A percentile compares a stretch with the other conserved stretches of the same genome.
Evolutionary conservation across 2,113 vertebrate species (phyloP).

Genomic region (Psittacara wagleri): DNA sequence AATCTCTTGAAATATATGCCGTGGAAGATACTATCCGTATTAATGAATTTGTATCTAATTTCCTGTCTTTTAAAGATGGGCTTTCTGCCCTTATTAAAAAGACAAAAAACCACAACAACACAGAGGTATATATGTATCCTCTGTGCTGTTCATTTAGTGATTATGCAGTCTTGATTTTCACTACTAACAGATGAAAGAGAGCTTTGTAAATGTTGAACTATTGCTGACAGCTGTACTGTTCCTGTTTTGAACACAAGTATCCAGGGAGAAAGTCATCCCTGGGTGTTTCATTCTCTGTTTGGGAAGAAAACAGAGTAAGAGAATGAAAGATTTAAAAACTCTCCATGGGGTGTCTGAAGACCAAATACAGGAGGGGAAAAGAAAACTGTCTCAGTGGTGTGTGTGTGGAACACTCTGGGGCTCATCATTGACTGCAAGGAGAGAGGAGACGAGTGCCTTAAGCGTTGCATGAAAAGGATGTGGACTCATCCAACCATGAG

Average conservation of each 20-base stretch:
- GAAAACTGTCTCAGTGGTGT: neutral
- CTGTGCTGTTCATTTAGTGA: neutral
- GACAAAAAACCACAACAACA: no score
- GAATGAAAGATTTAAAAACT: neutral
- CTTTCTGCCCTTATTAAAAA: neutral
- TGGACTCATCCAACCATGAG: neutral
- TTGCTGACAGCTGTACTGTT: neutral
- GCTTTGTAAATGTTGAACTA: neutral
- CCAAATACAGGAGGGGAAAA: neutral
- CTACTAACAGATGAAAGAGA: neutral
- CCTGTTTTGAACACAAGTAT: neutral
- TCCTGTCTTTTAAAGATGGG: neutral
- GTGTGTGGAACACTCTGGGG: neutral
- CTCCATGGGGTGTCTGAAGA: neutral
- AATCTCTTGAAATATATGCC: neutral
- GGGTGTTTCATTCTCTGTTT: neutral
- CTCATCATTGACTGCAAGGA: neutral
- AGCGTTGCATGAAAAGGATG: rapidly evolving
- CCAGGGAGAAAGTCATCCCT: neutral
- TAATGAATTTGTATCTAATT: neutral
- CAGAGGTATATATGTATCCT: neutral
- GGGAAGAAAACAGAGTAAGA: neutral
- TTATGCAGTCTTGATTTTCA: neutral
- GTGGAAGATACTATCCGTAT: neutral
- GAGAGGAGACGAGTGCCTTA: neutral